Evolutionary conservation across 2,888 invertebrate species (phyloP).

Genomic region (Brachyptera putata): DNA sequence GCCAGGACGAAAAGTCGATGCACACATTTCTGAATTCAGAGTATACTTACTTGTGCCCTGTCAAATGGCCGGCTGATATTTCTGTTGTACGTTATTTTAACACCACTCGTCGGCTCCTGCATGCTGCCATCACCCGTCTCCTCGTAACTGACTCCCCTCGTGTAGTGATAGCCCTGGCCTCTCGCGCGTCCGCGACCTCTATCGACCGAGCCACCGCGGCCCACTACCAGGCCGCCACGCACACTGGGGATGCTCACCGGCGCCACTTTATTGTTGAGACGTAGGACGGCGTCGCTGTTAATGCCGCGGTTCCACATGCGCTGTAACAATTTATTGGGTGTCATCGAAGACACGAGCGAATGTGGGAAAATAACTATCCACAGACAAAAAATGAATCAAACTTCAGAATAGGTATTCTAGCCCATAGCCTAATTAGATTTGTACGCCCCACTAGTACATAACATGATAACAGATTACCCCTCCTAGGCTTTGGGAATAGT

Average conservation of each 20-base stretch:
- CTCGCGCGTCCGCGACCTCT: conserved; percentile 39
- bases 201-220: conserved; percentile 37
- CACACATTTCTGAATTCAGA: too few relatives aligned
- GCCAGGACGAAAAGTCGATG: too few relatives aligned
- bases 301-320: conserved; percentile 54
- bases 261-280: conserved; percentile 41
- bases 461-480: too few relatives aligned
- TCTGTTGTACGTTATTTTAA: neutral
- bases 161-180: conserved; percentile 41
- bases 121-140: conserved; percentile 44
- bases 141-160: conserved; percentile 47
- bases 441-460: too few relatives aligned
- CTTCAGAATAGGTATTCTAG: too few relatives aligned
- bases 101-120: neutral
- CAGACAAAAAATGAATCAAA: too few relatives aligned
- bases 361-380: too few relatives aligned
- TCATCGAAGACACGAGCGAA: conserved; percentile 15
- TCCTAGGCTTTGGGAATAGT: too few relatives aligned
- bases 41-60: conserved; percentile 36
- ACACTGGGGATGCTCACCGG: conserved; percentile 35
- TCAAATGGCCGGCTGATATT: conserved; percentile 35
- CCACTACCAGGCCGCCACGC: conserved; percentile 35
- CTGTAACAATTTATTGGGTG: conserved; percentile 47
- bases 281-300: conserved; percentile 49
- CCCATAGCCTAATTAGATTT: too few relatives aligned